Evolutionary conservation across 2,888 invertebrate genomes (phyloP).

Genomic region (Blera fallax): DNA sequence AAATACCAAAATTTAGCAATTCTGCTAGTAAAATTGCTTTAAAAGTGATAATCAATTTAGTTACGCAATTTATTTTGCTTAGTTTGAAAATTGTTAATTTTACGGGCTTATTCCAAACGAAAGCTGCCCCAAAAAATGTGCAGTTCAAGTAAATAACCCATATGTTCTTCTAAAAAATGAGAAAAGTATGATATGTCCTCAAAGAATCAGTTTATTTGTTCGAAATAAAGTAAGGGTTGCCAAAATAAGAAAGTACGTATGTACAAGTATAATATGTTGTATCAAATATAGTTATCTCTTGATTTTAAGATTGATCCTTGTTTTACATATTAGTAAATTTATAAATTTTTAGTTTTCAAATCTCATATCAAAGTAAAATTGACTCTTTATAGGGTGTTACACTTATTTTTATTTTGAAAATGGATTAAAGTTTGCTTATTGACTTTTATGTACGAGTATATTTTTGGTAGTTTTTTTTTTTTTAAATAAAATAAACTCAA

Average conservation of each 20-base stretch:
- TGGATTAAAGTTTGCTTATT: conserved; percentile 61
- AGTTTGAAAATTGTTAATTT: conserved; percentile 54
- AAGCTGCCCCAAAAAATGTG: conserved; percentile 62
- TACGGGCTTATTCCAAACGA: conserved; percentile 41
- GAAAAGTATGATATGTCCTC: conserved; percentile 71
- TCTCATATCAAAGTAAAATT: conserved; percentile 74
- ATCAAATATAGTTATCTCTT: conserved; percentile 73
- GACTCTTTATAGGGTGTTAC: conserved; percentile 74
- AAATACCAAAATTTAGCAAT: conserved; percentile 68
- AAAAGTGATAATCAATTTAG: conserved; percentile 60
- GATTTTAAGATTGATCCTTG: conserved; percentile 72
- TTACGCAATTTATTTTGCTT: conserved; percentile 53
- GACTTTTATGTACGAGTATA: conserved; percentile 53
- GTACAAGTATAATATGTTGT: conserved; percentile 71
- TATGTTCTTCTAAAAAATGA: conserved; percentile 50
- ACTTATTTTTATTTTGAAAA: conserved; percentile 62
- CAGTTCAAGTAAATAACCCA: conserved; percentile 61
- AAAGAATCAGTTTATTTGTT: conserved; percentile 71
- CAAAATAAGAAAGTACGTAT: conserved; percentile 61
- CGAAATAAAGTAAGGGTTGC: conserved; percentile 52
- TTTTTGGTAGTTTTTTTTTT: neutral
- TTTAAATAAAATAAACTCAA: conserved; percentile 1
- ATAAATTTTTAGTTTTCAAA: conserved; percentile 70
- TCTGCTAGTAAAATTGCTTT: conserved; percentile 59
- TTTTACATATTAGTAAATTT: conserved; percentile 69